A percentile compares a stretch with the other conserved stretches of the same genome.
phyloP scores from a whole-genome alignment of 1,140 invertebrate species.

The Nasonia giraulti region DNA sequence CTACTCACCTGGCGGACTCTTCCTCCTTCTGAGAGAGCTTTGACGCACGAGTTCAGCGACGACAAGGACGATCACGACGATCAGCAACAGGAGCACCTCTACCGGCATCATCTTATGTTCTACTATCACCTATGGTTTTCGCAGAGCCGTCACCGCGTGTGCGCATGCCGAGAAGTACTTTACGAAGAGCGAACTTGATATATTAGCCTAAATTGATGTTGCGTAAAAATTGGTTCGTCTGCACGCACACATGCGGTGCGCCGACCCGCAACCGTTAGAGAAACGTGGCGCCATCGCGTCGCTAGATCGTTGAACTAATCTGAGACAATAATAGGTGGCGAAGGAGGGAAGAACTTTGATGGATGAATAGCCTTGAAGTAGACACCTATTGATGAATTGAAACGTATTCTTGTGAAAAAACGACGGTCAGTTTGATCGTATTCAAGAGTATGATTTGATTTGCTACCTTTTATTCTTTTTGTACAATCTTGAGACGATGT shows the following conservation, averaged over 20 bases:
- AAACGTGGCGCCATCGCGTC: not conserved
- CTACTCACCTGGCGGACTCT: slow-evolving; percentile 41
- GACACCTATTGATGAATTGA: too few relatives aligned
- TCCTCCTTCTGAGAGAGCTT: not conserved
- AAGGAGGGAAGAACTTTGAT: too few relatives aligned
- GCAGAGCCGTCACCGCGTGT: not conserved
- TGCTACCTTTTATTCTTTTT: too few relatives aligned
- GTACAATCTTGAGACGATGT: too few relatives aligned
- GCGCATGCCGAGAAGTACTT: not conserved
- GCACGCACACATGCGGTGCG: too few relatives aligned
- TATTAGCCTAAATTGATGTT: slow-evolving; percentile 10
- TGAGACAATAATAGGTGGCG: not conserved
- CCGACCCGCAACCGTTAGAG: not conserved
- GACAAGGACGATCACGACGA: not conserved
- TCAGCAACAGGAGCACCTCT: not conserved
- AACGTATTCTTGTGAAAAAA: too few relatives aligned
- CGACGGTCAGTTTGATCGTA: too few relatives aligned
- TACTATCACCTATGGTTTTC: not conserved
- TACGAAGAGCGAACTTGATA: not conserved
- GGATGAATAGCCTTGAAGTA: too few relatives aligned
- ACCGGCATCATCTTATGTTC: slow-evolving; percentile 4
- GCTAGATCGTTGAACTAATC: not conserved
- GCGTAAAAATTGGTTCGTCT: not conserved
- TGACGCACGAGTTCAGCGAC: not conserved
- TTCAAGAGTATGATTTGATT: too few relatives aligned